Evolutionary conservation across 2,888 invertebrate species (phyloP).

Genomic region (Diadromus collaris): DNA sequence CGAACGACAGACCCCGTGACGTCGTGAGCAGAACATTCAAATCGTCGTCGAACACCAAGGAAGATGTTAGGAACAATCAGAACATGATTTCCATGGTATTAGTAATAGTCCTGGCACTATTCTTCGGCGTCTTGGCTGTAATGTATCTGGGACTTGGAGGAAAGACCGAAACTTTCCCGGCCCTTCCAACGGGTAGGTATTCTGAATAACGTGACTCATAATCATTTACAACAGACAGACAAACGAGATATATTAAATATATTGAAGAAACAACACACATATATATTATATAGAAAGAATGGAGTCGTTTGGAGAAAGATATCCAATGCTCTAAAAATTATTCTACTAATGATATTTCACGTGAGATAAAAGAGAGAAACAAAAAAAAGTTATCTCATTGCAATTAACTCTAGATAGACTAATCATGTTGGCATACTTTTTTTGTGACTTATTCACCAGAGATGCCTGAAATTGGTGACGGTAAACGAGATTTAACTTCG

Average conservation of each 20-base stretch:
- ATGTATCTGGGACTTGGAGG: conserved; percentile 79
- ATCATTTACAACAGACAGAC: conserved; percentile 36
- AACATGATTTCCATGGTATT: conserved; percentile 79
- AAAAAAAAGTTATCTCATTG: conserved; percentile 10
- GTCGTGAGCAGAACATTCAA: conserved; percentile 72
- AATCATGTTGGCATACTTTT: conserved; percentile 4
- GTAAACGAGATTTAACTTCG: conserved; percentile 21
- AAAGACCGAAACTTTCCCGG: conserved; percentile 75
- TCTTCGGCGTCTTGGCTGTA: conserved; percentile 78
- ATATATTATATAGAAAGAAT: conserved; percentile 24
- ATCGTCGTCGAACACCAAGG: conserved; percentile 66
- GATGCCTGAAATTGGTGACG: conserved; percentile 44
- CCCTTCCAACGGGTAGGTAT: conserved; percentile 78
- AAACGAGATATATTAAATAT: conserved; percentile 46
- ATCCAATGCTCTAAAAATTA: conserved; percentile 20
- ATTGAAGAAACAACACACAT: conserved; percentile 47
- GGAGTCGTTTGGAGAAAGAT: neutral
- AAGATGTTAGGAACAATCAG: conserved; percentile 76
- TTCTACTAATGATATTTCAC: conserved; percentile 28
- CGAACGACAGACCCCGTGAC: conserved; percentile 73
- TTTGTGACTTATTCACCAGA: conserved; percentile 23
- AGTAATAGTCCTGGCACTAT: conserved; percentile 76
- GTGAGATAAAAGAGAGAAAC: conserved; percentile 16
- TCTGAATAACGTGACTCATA: conserved; percentile 61
- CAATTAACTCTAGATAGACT: conserved; percentile 28